Evolutionary conservation across 2,888 invertebrate genomes (phyloP), one percentile per base, ranked within the genome.

Genomic region (Pinctada fucata): DNA sequence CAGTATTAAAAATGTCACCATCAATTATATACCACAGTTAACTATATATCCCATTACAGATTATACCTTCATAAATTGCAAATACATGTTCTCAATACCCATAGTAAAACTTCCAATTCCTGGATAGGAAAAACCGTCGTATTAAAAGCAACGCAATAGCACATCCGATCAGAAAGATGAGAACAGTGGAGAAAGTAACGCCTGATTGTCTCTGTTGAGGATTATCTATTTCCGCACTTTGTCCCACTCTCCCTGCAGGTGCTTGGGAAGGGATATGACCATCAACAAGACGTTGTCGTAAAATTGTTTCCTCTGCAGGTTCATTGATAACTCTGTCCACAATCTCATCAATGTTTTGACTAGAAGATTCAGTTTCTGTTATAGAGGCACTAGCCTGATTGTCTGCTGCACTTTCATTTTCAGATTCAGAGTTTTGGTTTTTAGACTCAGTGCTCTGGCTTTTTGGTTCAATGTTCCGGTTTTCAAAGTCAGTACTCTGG

Each of bases 121-220:
- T 71, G 16, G 77, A 77, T 3, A 78, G 48, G 64, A 79, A 82
- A n/a, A 84, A 45, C 3, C 86, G 78, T 64, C 84, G 78, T 1
- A 84, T 65, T n/a, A 85, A 72, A n/a, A 86, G 74, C 0, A 82
- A 6, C 1, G 69, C 71, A 6, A 84, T 85, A 6, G 83, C 80
- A 6, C 83, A 50, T n/a, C 79, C 73, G 5, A 86, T 76, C 1
- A 84, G 31, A 16, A 84, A 72, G 64, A 86, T 84, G 13, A 84
- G 72, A 1, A 79, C 8, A 13, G 76, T 75, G 6, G 79, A 78
- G 31, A 79, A 4, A 65, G 65, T 69, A 8, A 70, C 3, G 16
- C 74, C 69, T 2, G 79, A 71, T 5, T 76, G 76, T 67, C 68
- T 63, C 3, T 71, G 63, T 49, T 75, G 72, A 49, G 72, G 68